Evolutionary conservation across 2,888 invertebrate species (phyloP).

Genomic region (Heliconius ethilla): DNA sequence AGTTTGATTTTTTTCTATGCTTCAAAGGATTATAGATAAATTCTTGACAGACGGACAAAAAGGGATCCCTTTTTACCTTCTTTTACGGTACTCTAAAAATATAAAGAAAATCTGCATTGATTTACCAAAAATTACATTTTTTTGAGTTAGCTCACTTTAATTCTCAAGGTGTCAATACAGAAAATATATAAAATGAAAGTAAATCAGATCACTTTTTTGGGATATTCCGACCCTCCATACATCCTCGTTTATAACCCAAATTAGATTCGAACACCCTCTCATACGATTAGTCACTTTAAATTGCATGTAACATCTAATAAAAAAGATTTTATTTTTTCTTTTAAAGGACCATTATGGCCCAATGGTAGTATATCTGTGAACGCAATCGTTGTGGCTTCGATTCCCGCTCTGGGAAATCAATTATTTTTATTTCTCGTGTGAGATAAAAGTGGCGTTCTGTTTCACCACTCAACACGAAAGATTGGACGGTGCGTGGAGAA

Average conservation of each 20-base stretch:
- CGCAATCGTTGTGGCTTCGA: not conserved
- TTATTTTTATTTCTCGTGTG: not conserved
- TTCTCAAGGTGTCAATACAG: not conserved
- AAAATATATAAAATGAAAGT: not conserved
- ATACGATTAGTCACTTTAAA: constrained; percentile 11
- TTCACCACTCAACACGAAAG: not conserved
- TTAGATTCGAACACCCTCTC: constrained; percentile 7
- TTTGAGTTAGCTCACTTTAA: too few species aligned
- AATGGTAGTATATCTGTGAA: not conserved
- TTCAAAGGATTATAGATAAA: too few species aligned
- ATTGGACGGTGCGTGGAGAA: not conserved
- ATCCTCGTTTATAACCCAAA: not conserved
- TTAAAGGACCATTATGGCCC: not conserved
- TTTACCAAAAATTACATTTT: too few species aligned
- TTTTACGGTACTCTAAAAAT: too few species aligned
- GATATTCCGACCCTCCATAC: not conserved
- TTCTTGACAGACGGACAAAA: too few species aligned
- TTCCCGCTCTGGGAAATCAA: not conserved
- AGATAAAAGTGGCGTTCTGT: not conserved
- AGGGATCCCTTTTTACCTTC: too few species aligned
- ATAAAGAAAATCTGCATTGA: too few species aligned
- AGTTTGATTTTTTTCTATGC: too few species aligned
- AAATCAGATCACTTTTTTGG: not conserved
- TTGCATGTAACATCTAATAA: constrained; percentile 12
- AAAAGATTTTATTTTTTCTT: not conserved